These are phyloP conservation scores for Sardina pilchardus DNA, from an alignment of 2,113 vertebrate genomes.

Conservation along the genomic window DNA sequence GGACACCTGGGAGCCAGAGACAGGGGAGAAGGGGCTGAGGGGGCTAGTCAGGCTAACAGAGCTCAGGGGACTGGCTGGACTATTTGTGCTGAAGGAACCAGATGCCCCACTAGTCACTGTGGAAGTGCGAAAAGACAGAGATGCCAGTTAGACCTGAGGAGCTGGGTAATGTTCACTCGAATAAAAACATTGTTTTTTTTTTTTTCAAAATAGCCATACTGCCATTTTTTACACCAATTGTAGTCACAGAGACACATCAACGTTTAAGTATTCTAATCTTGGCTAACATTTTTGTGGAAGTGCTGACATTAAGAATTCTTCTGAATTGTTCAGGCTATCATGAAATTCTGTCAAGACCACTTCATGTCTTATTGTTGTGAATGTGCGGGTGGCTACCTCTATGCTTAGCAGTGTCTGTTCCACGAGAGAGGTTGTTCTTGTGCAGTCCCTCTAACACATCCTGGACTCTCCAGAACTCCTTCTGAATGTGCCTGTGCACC, in stretches of 20 bases:
- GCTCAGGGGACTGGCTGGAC: constrained; percentile 93
- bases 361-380: background rate
- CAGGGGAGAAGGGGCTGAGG: constrained; percentile 90
- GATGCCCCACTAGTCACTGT: constrained; percentile 78
- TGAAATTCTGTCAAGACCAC: background rate
- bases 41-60: constrained; percentile 94
- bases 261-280: background rate
- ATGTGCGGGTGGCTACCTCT: constrained; percentile 69
- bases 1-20: constrained; percentile 86
- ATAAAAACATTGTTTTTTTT: background rate
- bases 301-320: background rate
- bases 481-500: constrained; percentile 89
- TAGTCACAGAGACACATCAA: background rate
- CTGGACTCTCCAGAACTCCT: constrained; percentile 96
- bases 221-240: background rate
- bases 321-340: background rate
- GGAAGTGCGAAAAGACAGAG: constrained; percentile 30
- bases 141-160: background rate
- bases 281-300: background rate
- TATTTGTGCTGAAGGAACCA: constrained; percentile 90
- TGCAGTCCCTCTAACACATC: constrained; percentile 92
- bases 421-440: constrained; percentile 88
- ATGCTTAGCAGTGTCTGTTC: constrained; percentile 91
- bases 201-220: background rate
- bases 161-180: background rate